Conservation (phyloP, 2,888 invertebrate genomes). For the Tuberolachnus salignus region DNA sequence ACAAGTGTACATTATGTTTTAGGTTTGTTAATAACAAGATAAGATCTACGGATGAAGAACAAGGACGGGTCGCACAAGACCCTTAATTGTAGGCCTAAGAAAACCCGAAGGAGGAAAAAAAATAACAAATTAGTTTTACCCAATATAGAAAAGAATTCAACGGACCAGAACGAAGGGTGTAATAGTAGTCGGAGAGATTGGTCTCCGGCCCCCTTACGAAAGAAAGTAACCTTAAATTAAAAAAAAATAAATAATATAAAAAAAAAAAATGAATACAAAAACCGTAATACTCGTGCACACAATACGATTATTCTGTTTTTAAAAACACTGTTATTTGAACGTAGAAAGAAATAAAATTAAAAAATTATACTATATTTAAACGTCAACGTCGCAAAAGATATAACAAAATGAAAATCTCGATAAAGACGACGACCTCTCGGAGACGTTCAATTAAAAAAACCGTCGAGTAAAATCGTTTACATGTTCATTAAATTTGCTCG, state of each 20-base stretch:
- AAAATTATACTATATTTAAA: too few species aligned
- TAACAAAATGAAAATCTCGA: too few species aligned
- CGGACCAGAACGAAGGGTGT: constrained; percentile 10
- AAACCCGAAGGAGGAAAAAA: constrained; percentile 19
- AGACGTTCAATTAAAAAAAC: too few species aligned
- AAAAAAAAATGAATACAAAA: too few species aligned
- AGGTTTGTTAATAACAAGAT: constrained; percentile 32
- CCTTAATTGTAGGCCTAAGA: constrained; percentile 16
- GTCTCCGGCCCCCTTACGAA: neutral
- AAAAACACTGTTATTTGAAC: too few species aligned
- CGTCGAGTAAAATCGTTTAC: too few species aligned
- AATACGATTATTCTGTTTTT: too few species aligned
- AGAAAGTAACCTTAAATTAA: neutral
- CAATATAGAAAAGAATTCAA: constrained; percentile 20
- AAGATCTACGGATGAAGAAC: constrained; percentile 10
- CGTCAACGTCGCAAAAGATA: too few species aligned
- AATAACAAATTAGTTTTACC: constrained; percentile 29
- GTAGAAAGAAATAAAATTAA: too few species aligned
- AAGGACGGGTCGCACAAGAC: neutral
- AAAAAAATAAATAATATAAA: neutral
- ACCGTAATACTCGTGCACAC: too few species aligned
- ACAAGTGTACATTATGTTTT: constrained; percentile 36
- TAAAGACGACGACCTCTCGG: too few species aligned
- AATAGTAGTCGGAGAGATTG: constrained; percentile 15
- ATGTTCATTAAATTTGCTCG: too few species aligned